A percentile compares a stretch with the other conserved stretches of the same genome.
Conservation (phyloP, 2,888 invertebrate genomes). For the Rhodophaea formosa region DNA sequence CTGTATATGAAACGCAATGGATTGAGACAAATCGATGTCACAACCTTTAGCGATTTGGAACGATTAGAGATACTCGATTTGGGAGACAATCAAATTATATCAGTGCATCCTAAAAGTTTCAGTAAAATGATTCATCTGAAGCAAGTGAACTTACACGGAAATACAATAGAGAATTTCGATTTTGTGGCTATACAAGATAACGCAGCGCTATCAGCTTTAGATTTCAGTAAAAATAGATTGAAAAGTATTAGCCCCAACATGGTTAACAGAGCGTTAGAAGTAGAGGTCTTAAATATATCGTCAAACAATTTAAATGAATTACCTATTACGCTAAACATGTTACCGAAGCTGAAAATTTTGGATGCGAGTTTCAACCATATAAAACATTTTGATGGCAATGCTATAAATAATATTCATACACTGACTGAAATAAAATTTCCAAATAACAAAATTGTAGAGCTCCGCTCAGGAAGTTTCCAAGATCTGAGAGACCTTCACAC, state of each 20-base stretch:
- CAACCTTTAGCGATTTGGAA: slow-evolving; percentile 85
- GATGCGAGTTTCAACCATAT: slow-evolving; percentile 91
- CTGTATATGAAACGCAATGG: slow-evolving; percentile 88
- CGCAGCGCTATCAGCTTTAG: slow-evolving; percentile 82
- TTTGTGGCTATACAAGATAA: slow-evolving; percentile 86
- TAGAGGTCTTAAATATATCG: slow-evolving; percentile 88
- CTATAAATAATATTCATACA: slow-evolving; percentile 85
- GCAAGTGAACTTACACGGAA: slow-evolving; percentile 88
- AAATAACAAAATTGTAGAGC: slow-evolving; percentile 86
- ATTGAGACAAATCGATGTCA: slow-evolving; percentile 85
- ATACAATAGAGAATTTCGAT: slow-evolving; percentile 86
- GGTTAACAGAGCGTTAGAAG: slow-evolving; percentile 83
- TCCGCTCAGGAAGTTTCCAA: slow-evolving; percentile 87
- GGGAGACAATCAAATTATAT: slow-evolving; percentile 86
- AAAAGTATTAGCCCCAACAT: slow-evolving; percentile 84
- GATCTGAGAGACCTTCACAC: slow-evolving; percentile 86
- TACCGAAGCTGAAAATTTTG: slow-evolving; percentile 85
- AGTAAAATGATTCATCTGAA: slow-evolving; percentile 83
- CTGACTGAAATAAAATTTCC: slow-evolving; percentile 87
- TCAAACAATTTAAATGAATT: slow-evolving; percentile 88
- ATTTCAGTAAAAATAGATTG: slow-evolving; percentile 88
- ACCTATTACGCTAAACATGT: slow-evolving; percentile 85
- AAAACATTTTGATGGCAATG: slow-evolving; percentile 84
- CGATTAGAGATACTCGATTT: slow-evolving; percentile 88
- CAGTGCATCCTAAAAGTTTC: slow-evolving; percentile 84